Percentiles rank a stretch among this genome's conserved stretches.
Conservation (phyloP, 2,888 invertebrate genomes). For the Aricia artaxerxes region DNA sequence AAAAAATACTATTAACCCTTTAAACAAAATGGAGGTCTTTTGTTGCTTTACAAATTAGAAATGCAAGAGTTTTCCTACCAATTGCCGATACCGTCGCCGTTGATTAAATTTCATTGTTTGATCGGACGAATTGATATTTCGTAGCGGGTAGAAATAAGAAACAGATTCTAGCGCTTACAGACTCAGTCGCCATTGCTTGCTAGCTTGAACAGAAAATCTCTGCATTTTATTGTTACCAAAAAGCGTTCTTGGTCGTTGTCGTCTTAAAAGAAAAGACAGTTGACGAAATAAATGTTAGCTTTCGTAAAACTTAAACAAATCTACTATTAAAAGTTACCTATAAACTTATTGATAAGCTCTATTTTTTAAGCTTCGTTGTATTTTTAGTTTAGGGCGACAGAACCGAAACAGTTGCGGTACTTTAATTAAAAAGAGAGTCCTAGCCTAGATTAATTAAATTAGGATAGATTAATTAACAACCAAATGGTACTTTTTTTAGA, state of each 20-base stretch:
- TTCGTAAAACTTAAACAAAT: not conserved
- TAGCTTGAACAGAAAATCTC: not conserved
- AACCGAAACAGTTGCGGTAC: conserved; percentile 1
- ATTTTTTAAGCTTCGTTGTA: not conserved
- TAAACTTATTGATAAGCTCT: too few relatives aligned
- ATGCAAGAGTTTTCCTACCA: not conserved
- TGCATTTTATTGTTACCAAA: not conserved
- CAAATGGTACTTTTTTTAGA: conserved; percentile 4
- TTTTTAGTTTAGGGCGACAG: not conserved
- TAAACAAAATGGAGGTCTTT: not conserved
- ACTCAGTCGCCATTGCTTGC: not conserved
- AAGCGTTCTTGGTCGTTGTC: not conserved
- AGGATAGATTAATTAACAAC: conserved; percentile 12
- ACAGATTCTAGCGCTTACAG: not conserved
- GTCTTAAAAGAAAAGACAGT: not conserved
- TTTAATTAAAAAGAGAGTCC: conserved; percentile 16
- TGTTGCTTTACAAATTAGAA: not conserved
- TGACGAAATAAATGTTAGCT: not conserved
- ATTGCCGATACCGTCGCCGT: not conserved
- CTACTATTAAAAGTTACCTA: too few relatives aligned
- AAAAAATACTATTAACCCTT: not conserved
- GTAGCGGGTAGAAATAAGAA: conserved; percentile 16
- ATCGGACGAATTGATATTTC: not conserved
- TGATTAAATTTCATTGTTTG: conserved; percentile 18
- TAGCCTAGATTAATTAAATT: not conserved